Evolutionary conservation across 2,797 vertebrate species (phyloP), one percentile per base, ranked within the genome.

Genomic region (Thalassophryne amazonica): DNA sequence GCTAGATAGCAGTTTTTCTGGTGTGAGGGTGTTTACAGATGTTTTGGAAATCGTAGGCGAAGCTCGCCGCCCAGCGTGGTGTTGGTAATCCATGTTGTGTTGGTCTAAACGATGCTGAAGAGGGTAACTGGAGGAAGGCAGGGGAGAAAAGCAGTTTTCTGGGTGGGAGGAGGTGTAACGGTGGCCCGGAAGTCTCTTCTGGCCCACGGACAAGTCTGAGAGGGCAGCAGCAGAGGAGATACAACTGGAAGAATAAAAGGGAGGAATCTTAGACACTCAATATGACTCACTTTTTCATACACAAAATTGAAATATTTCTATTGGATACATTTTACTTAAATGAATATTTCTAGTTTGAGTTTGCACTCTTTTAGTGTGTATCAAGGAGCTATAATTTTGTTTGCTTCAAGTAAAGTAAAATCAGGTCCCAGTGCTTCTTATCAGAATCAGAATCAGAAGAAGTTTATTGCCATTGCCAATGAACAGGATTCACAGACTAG

Each of bases 121-220:
- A 10, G 32, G 29, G 33, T 75, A 69, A 37, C 64, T 73, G 7
- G 73, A 55, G 20, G 80, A 57, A 2, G 70, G 59, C 3, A 22
- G 17, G 3, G 78, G 78, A 28, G 17, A 77, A 62, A 86, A 81
- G 61, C 83, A 85, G 57, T 73, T 86, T 43, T 81, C 80, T 0
- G 84, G 78, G 22, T 80, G 80, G 10, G 80, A 80, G 13, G 80
- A 86, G 6, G 69, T 83, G 60, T 86, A 71, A 30, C 85, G 85
- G 11, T 86, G 83, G 24, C 84, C 81, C 0, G 71, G 60, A 6
- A 30, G 24, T 14, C 55, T 68, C 54, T 75, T 83, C 38, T 65
- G 73, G 10, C 34, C 24, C 2, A 52, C 69, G 11, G 76, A 39
- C 11, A 67, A 16, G n/a, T 75, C 61, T 3, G 75, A 52, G 42